Conservation (phyloP, 2,797 vertebrate species). For the Ctenochaetus hawaiiensis region DNA sequence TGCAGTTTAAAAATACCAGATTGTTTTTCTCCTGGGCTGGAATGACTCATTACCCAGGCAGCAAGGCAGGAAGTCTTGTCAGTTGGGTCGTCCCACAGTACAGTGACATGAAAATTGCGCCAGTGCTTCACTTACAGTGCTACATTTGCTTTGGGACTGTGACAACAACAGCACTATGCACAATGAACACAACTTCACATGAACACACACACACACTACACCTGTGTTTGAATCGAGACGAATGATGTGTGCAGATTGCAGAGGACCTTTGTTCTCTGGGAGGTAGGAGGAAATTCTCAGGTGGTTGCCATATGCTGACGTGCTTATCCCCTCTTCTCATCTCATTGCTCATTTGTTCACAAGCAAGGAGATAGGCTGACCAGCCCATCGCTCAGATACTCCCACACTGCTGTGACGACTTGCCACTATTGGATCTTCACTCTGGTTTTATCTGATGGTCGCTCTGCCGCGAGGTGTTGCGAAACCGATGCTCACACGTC, state of each 20-base stretch:
- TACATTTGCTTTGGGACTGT: conserved; percentile 41
- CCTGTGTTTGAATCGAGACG: conserved; percentile 16
- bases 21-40: conserved; percentile 82
- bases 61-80: conserved; percentile 81
- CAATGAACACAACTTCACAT: background rate
- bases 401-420: conserved; percentile 37
- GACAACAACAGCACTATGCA: conserved; percentile 25
- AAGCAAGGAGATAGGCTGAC: conserved; percentile 59
- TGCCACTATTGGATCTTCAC: conserved; percentile 50
- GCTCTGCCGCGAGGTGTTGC: conserved; percentile 38
- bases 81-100: conserved; percentile 78
- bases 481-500: conserved; percentile 32
- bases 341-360: conserved; percentile 50
- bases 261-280: conserved; percentile 36
- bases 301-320: conserved; percentile 33
- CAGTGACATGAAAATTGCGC: conserved; percentile 70
- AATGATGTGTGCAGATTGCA: conserved; percentile 24
- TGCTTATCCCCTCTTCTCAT: conserved; percentile 56
- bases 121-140: conserved; percentile 62
- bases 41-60: conserved; percentile 84
- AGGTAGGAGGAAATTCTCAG: conserved; percentile 35
- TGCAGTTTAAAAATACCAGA: conserved; percentile 84
- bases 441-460: conserved; percentile 74
- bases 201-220: conserved; percentile 6
- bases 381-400: conserved; percentile 49